These are phyloP conservation scores for Daubentonia madagascariensis DNA, from an alignment of 2,113 vertebrate species.

Conservation along the genomic window DNA sequence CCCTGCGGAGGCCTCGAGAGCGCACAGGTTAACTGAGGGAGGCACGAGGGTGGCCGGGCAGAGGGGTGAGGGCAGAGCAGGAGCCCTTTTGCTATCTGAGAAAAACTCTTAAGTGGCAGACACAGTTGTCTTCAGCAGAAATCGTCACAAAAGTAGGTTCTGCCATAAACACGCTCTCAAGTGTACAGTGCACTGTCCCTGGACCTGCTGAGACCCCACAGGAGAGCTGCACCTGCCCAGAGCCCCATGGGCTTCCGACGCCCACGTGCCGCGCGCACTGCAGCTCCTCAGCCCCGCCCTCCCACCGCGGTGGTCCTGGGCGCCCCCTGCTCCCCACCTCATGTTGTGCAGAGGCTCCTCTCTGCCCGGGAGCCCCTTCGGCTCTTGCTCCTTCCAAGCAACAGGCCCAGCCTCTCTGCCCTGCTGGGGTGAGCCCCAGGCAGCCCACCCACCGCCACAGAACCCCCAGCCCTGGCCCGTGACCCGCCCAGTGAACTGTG, in stretches of 20 bases:
- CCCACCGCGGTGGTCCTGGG: background rate
- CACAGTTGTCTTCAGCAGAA: fast-evolving
- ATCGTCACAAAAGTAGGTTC: fast-evolving
- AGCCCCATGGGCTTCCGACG: fast-evolving
- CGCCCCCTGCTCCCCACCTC: fast-evolving
- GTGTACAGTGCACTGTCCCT: fast-evolving
- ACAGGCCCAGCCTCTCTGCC: background rate
- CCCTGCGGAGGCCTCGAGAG: fast-evolving
- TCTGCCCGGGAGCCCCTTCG: background rate
- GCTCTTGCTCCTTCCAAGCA: too few species aligned
- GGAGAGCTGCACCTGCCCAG: too few species aligned
- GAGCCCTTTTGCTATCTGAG: background rate
- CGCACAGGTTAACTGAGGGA: background rate
- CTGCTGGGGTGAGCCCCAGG: background rate
- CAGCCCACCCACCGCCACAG: too few species aligned
- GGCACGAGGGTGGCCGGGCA: fast-evolving
- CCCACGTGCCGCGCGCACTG: fast-evolving
- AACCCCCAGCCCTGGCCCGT: fast-evolving
- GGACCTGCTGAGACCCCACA: too few species aligned
- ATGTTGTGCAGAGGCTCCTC: fast-evolving
- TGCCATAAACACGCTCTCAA: fast-evolving
- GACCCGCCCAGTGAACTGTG: background rate
- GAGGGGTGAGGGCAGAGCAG: fast-evolving
- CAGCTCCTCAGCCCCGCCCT: background rate
- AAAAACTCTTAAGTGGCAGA: fast-evolving